A percentile compares a stretch with the other conserved stretches of the same genome.
phyloP scores from a whole-genome alignment of 2,797 vertebrate species.

The Lagodon rhomboides region DNA sequence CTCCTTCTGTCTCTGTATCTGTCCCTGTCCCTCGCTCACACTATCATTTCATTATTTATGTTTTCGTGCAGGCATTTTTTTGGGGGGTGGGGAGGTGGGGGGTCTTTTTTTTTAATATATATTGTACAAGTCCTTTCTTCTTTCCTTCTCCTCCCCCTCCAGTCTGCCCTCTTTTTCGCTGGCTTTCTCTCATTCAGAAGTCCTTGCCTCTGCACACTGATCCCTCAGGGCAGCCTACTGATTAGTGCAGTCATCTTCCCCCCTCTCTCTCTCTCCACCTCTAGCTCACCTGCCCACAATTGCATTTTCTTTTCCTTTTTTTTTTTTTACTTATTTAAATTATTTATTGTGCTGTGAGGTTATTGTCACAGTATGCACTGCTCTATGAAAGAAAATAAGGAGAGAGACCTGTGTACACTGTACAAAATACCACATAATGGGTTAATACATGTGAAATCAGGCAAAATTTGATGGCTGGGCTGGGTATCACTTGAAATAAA shows the following conservation, averaged over 20 bases:
- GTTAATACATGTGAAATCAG: neutral
- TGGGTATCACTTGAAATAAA: neutral
- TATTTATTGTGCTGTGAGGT: conserved; percentile 57
- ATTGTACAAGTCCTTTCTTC: conserved; percentile 35
- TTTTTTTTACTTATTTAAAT: conserved; percentile 50
- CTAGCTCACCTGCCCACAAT: conserved; percentile 58
- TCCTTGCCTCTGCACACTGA: conserved; percentile 85
- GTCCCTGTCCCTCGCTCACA: conserved; percentile 36
- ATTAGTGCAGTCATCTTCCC: conserved; percentile 85
- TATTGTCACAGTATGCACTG: conserved; percentile 34
- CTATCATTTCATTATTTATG: conserved; percentile 71
- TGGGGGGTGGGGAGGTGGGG: too few species aligned
- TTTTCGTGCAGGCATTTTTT: conserved; percentile 36
- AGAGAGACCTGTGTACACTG: neutral
- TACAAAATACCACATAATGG: conserved; percentile 2
- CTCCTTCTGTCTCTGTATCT: conserved; percentile 80
- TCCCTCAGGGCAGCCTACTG: conserved; percentile 89
- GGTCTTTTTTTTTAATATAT: conserved; percentile 9
- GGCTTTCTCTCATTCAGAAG: conserved; percentile 87
- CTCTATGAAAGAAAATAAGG: conserved; percentile 24
- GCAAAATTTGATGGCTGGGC: too few species aligned
- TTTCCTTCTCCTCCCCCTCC: conserved; percentile 21
- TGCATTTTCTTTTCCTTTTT: neutral
- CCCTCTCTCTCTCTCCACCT: conserved; percentile 23
- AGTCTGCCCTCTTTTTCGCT: conserved; percentile 62